Evolutionary conservation across 30 jellyfish, hydroid and myxozoan genomes (phyloP), one percentile per base, ranked within the genome.

Genomic region (Morbakka virulenta): DNA sequence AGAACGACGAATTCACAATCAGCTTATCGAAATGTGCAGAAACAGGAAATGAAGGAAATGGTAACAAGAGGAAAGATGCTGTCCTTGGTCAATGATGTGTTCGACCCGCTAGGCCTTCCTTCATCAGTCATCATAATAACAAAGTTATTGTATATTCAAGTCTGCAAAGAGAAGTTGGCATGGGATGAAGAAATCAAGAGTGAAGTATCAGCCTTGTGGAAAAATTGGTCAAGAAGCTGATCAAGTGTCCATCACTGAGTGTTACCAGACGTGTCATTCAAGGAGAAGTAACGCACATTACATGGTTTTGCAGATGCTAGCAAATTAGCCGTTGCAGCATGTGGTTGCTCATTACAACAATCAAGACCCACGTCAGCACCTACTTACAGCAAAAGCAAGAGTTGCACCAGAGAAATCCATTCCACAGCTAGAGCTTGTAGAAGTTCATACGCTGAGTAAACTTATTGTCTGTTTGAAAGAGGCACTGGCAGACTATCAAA

Each of bases 11-110:
- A 30, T 50, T 72, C 23, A 31, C 73, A 29, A 72, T 72, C 41
- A 51, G 30, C 53, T 51, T 50, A 32, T 23, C 28, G 84, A 74
- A 50, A 72, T 62, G 52, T 30, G 50, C 50, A 23, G 33, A 51
- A 32, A 49, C 61, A 72, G 20, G 77, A 50, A 30, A 30, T 72
- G 12, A 26, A 24, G 20, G 81, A 23, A 26, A 23, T 23, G 12
- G 2, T 53, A 14, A 72, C 75, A 48, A 72, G 52, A 24, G 30
- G 75, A 33, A 69, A 33, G 72, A 69, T 69, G 82, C 82, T 69
- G 33, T 35, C 82, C 24, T 36, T 69, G 1, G 30, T 69, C 33
- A 0, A 35, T n/a, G n/a, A n/a, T n/a, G n/a, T n/a, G n/a, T n/a
- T n/a, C n/a, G n/a, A n/a, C n/a, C n/a, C n/a, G n/a, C n/a, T n/a